Evolutionary conservation across 2,888 invertebrate species (phyloP), one percentile per base, ranked within the genome.

Genomic region (Acrobasis consociella): DNA sequence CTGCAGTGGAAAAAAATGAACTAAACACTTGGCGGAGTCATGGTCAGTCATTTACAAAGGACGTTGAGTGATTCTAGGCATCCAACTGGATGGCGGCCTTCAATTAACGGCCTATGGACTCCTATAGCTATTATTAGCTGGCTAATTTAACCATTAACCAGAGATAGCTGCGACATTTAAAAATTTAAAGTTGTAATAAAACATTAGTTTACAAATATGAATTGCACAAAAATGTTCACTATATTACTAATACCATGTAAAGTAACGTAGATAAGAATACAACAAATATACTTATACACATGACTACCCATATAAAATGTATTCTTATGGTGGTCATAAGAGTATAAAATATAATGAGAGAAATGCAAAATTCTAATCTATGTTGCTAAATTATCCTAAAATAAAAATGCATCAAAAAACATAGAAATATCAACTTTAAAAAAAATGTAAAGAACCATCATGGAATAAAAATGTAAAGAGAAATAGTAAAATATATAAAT

Each of bases 321-420:
- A 46, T 13, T n/a, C 11, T 46, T 31, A 31, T 11, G 46, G 46
- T 2, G 2, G 5, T 46, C 7, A 46, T 13, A 10, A 42, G 13
- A 46, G n/a, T n/a, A 46, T 37, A n/a, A 52, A 56, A 22, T 13
- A 22, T 15, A 38, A 39, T 31, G 16, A 42, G 1, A 9, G 13
- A 22, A 17, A 5, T 15, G 22, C 13, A 42, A 5, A 56, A 56
- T 56, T 42, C 42, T 22, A 10, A 42, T 16, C 17, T 56, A 56
- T 52, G 49, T 38, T 51, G 2, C 50, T 39, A 15, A 42, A 42
- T 42, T 22, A 56, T 16, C 11, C 42, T 22, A 17, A 46, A 10
- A 52, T 11, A 42, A 17, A 60, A 50, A 60, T 60, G 52, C 52
- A 51, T 37, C 49, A 62, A 62, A 49, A 55, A 31, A 37, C 31